Evolutionary conservation across 2,113 vertebrate genomes (phyloP).

Genomic region (Chionis minor): DNA sequence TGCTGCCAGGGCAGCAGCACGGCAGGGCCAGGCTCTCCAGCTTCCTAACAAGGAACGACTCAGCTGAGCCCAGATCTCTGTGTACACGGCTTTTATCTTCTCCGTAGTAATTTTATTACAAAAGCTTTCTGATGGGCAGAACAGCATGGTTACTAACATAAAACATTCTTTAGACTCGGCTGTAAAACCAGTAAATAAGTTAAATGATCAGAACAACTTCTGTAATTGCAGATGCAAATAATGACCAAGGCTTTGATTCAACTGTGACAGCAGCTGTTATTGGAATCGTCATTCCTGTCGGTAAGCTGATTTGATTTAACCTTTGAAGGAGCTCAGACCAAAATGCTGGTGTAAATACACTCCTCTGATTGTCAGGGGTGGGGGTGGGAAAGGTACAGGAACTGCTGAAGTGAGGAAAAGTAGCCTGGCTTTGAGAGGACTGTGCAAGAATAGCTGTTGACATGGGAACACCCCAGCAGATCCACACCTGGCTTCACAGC

Average conservation of each 20-base stretch:
- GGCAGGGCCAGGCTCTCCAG: neutral
- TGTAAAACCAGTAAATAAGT: neutral
- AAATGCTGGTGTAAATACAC: neutral
- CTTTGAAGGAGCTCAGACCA: neutral
- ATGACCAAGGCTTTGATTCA: constrained; percentile 85
- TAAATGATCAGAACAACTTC: constrained; percentile 3
- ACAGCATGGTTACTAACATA: neutral
- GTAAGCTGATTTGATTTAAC: constrained; percentile 75
- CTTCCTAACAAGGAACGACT: neutral
- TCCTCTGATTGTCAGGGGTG: neutral
- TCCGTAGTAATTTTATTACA: neutral
- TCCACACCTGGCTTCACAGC: neutral
- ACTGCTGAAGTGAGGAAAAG: neutral
- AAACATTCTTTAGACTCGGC: neutral
- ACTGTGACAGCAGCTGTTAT: constrained; percentile 92
- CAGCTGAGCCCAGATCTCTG: neutral
- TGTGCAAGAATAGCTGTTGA: neutral
- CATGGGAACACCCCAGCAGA: neutral
- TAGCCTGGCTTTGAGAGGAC: neutral
- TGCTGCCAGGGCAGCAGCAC: rapidly evolving
- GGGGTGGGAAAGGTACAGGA: neutral
- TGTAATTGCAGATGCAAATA: constrained; percentile 82
- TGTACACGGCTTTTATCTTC: rapidly evolving
- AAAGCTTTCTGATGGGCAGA: neutral
- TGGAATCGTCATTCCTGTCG: constrained; percentile 91